These are phyloP conservation scores for Hydropsyche tenuis DNA, from an alignment of 1,140 invertebrate genomes.

Conservation along the genomic window DNA sequence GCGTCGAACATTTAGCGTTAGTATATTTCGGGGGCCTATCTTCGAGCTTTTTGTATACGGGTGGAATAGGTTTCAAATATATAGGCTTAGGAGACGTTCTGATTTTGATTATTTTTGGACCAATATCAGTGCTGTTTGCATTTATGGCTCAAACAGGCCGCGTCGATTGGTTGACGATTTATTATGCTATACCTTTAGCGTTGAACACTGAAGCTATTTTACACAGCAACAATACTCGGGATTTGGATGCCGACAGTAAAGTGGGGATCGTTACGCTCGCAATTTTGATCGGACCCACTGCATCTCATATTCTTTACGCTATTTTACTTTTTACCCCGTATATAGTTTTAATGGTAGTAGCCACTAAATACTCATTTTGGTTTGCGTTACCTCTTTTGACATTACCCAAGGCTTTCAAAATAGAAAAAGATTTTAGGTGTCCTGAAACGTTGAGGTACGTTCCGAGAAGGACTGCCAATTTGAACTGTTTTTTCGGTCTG, in stretches of 20 bases:
- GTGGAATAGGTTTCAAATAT: slow-evolving; percentile 93
- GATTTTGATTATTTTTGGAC: slow-evolving; percentile 92
- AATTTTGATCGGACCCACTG: slow-evolving; percentile 89
- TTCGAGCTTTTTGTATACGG: slow-evolving; percentile 93
- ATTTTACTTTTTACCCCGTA: slow-evolving; percentile 92
- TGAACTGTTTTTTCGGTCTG: slow-evolving; percentile 91
- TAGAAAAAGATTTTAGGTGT: slow-evolving; percentile 87
- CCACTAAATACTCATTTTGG: slow-evolving; percentile 83
- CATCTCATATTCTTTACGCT: slow-evolving; percentile 90
- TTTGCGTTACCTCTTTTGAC: slow-evolving; percentile 89
- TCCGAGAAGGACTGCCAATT: slow-evolving; percentile 85
- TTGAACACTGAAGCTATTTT: slow-evolving; percentile 94
- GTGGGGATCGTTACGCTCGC: slow-evolving; percentile 92
- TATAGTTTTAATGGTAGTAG: slow-evolving; percentile 84
- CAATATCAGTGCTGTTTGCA: slow-evolving; percentile 92
- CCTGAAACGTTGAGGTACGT: slow-evolving; percentile 79
- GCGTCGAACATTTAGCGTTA: slow-evolving; percentile 91
- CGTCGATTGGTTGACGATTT: slow-evolving; percentile 84
- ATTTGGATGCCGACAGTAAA: slow-evolving; percentile 82
- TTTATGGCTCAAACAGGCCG: slow-evolving; percentile 90
- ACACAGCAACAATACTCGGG: slow-evolving; percentile 93
- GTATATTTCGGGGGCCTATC: slow-evolving; percentile 95
- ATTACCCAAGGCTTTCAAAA: slow-evolving; percentile 84
- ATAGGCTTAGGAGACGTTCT: slow-evolving; percentile 91
- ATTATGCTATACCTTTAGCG: slow-evolving; percentile 92